Conservation (phyloP, 2,797 vertebrate species). For the Chanos chanos region DNA sequence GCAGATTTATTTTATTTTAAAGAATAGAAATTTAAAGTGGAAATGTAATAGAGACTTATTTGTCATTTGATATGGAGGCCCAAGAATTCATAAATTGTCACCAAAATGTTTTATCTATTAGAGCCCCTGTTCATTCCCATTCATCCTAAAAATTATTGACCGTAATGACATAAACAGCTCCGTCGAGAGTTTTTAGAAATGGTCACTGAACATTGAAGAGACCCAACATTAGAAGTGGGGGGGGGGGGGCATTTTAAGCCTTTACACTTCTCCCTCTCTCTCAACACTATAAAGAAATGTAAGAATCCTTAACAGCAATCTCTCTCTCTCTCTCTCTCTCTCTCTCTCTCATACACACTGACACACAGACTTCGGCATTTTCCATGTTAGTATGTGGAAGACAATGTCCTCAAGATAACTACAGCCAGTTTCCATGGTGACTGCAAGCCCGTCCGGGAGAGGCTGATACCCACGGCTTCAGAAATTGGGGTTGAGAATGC, state of each 20-base stretch:
- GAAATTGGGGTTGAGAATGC: constrained; percentile 50
- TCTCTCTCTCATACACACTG: background rate
- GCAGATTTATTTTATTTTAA: constrained; percentile 31
- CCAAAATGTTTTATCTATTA: no score
- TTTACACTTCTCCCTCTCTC: no score
- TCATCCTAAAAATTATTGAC: no score
- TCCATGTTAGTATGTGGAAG: constrained; percentile 47
- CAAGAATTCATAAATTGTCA: no score
- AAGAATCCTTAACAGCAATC: no score
- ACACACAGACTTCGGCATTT: constrained; percentile 32
- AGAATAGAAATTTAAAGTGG: constrained; percentile 18
- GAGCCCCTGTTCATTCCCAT: no score
- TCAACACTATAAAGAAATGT: no score
- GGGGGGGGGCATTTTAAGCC: no score
- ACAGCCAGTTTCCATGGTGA: constrained; percentile 68
- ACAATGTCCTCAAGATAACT: constrained; percentile 53
- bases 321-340: constrained; percentile 2
- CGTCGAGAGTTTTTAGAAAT: no score
- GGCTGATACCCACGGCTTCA: constrained; percentile 45
- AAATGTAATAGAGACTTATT: constrained; percentile 20
- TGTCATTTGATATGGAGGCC: constrained; percentile 14
- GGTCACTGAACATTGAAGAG: no score
- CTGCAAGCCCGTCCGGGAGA: constrained; percentile 47
- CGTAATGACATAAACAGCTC: no score
- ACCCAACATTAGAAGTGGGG: no score